A percentile compares a stretch with the other conserved stretches of the same genome.
Evolutionary conservation across 2,797 vertebrate species (phyloP).

Genomic region (Chaenodraco wilsoni): DNA sequence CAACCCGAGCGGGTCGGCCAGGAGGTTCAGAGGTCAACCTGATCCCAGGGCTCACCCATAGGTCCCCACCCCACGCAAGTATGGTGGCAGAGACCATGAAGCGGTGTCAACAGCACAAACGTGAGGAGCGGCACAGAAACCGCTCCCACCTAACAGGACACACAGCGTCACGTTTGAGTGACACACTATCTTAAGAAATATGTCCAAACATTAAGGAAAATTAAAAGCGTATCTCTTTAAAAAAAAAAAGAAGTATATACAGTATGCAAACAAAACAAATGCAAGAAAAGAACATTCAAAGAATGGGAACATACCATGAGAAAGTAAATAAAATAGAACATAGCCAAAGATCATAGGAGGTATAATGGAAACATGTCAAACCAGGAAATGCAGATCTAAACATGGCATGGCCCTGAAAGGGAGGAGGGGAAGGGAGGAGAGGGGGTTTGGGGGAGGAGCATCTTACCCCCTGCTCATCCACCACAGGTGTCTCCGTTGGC

Average conservation of each 20-base stretch:
- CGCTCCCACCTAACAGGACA: slow-evolving; percentile 63
- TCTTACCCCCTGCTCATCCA: slow-evolving; percentile 99
- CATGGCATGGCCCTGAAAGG: slow-evolving; percentile 73
- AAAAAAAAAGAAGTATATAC: slow-evolving; percentile 2
- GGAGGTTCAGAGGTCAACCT: slow-evolving; percentile 78
- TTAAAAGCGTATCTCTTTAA: slow-evolving; percentile 44
- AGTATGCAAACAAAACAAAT: slow-evolving; percentile 51
- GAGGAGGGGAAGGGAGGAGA: slow-evolving; percentile 4
- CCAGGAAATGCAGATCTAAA: slow-evolving; percentile 73
- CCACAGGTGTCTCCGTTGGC: slow-evolving; percentile 98
- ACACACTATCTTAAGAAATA: slow-evolving; percentile 77
- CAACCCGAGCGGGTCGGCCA: slow-evolving; percentile 67
- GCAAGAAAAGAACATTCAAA: slow-evolving; percentile 24
- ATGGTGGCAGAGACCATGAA: slow-evolving; percentile 81
- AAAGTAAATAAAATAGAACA: slow-evolving; percentile 49
- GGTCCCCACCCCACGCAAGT: slow-evolving; percentile 74
- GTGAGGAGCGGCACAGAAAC: slow-evolving; percentile 68
- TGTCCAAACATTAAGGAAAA: slow-evolving; percentile 68
- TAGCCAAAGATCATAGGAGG: slow-evolving; percentile 52
- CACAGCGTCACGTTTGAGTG: slow-evolving; percentile 82
- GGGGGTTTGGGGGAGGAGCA: slow-evolving; percentile 72
- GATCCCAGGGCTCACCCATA: slow-evolving; percentile 76
- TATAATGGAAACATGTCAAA: slow-evolving; percentile 55
- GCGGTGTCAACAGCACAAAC: slow-evolving; percentile 82
- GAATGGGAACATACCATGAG: slow-evolving; percentile 58